phyloP scores from a whole-genome alignment of 2,888 invertebrate genomes.

The Tiphia femorata region DNA sequence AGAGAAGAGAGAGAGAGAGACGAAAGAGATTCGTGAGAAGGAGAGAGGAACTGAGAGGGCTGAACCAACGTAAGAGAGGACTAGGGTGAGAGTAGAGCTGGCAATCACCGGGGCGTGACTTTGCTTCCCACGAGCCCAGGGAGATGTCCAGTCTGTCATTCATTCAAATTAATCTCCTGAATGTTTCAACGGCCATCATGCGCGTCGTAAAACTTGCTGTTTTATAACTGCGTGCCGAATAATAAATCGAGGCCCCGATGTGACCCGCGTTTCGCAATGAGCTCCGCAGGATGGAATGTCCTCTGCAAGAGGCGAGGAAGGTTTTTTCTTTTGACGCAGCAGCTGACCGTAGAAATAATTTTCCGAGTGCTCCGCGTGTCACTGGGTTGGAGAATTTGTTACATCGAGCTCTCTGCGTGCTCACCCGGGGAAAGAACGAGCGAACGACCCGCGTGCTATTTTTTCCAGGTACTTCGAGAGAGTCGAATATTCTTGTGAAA shows the following conservation, averaged over 20 bases:
- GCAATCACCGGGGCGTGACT: constrained; percentile 58
- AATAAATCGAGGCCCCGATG: constrained; percentile 29
- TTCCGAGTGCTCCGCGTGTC: too few relatives aligned
- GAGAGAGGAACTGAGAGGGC: constrained; percentile 33
- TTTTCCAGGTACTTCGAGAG: too few relatives aligned
- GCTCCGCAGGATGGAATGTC: too few relatives aligned
- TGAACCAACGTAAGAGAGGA: too few relatives aligned
- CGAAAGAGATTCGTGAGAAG: constrained; percentile 9
- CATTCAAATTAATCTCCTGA: constrained; percentile 51
- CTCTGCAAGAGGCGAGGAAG: too few relatives aligned
- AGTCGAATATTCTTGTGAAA: too few relatives aligned
- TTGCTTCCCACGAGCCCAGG: constrained; percentile 35
- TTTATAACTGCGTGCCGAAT: constrained; percentile 29
- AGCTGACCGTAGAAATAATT: too few relatives aligned
- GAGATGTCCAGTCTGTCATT: constrained; percentile 52
- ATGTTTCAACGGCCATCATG: constrained; percentile 46
- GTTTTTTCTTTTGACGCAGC: too few relatives aligned
- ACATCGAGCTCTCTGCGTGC: too few relatives aligned
- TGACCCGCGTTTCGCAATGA: background rate
- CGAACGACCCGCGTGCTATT: too few relatives aligned
- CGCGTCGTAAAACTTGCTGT: constrained; percentile 36
- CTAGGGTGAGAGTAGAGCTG: constrained; percentile 37
- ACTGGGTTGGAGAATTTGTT: too few relatives aligned
- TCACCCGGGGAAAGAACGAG: too few relatives aligned
- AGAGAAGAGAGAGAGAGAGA: constrained; percentile 8